phyloP scores from a whole-genome alignment of 2,797 vertebrate genomes.

The Acipenser transmontanus region DNA sequence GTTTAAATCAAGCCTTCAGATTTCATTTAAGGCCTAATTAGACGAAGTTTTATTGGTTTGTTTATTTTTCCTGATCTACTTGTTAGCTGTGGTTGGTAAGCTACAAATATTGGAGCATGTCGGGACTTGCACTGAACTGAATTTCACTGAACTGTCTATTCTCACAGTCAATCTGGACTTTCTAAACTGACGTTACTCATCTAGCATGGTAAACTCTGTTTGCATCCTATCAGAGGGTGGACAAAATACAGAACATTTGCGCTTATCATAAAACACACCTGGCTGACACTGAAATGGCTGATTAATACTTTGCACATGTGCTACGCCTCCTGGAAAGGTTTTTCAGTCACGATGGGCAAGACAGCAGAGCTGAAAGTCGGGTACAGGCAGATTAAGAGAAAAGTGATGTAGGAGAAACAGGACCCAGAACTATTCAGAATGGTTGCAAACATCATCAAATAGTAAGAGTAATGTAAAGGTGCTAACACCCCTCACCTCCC shows the following conservation, averaged over 20 bases:
- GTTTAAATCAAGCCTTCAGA: conserved; percentile 6
- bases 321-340: no score
- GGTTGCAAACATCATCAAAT: no score
- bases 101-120: conserved; percentile 4
- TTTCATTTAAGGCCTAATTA: conserved; percentile 5
- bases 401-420: no score
- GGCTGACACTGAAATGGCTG: background rate
- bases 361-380: no score
- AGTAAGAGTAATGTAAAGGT: no score
- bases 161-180: background rate
- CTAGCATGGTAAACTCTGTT: background rate
- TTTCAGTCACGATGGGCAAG: no score
- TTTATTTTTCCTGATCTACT: conserved; percentile 74
- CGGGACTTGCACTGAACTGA: background rate
- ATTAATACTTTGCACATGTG: background rate
- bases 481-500: no score
- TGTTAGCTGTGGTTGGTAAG: background rate
- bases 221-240: background rate
- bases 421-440: no score
- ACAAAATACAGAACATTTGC: no score
- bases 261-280: conserved; percentile 12
- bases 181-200: background rate
- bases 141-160: background rate
- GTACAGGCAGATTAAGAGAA: no score
- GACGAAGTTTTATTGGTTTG: conserved; percentile 43